These are phyloP conservation scores for Dipodomys ordii DNA, from an alignment of 2,113 vertebrate genomes.

Conservation along the genomic window DNA sequence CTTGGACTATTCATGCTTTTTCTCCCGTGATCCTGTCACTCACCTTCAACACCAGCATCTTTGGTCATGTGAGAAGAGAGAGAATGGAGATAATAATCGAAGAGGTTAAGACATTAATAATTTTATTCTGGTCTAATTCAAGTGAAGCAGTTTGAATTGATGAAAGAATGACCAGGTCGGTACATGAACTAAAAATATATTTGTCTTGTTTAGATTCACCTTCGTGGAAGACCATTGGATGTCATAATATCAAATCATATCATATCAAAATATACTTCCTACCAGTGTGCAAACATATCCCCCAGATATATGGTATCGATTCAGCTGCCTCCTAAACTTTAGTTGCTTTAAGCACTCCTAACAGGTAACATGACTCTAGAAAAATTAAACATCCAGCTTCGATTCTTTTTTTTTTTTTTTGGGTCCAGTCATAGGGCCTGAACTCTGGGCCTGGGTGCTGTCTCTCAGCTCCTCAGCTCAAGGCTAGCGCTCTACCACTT, in stretches of 20 bases:
- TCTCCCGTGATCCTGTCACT: background rate
- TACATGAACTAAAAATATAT: background rate
- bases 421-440: no score
- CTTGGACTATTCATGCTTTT: background rate
- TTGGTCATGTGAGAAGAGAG: background rate
- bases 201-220: background rate
- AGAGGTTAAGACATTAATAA: background rate
- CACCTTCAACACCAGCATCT: background rate
- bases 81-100: background rate
- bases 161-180: background rate
- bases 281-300: background rate
- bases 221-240: background rate
- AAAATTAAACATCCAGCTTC: background rate
- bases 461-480: no score
- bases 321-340: background rate
- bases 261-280: background rate
- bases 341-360: background rate
- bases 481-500: no score
- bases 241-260: background rate
- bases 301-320: background rate
- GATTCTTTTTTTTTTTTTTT: no score
- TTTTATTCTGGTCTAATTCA: conserved; percentile 36
- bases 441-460: no score
- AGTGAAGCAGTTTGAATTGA: conserved; percentile 41
- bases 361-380: background rate